Percentiles rank a stretch among this genome's conserved stretches.
These are phyloP conservation scores for Camponotus pennsylvanicus DNA, from an alignment of 1,140 invertebrate species.

Conservation along the genomic window DNA sequence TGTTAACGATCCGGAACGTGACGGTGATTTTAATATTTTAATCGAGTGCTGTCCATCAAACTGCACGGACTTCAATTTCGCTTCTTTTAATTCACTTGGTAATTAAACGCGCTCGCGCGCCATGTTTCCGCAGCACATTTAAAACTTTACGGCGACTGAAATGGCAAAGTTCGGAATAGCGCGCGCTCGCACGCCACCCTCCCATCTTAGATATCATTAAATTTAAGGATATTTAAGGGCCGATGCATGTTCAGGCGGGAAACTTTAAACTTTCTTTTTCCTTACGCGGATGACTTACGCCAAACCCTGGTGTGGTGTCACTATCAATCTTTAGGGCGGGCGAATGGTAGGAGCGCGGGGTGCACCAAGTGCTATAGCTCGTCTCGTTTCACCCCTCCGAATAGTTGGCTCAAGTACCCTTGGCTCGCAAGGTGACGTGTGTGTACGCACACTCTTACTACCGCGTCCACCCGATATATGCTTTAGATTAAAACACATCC, in stretches of 20 bases:
- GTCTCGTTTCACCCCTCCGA: constrained; percentile 35
- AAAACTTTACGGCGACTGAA: constrained; percentile 61
- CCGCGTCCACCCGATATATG: constrained; percentile 57
- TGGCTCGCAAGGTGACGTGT: constrained; percentile 58
- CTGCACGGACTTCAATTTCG: constrained; percentile 48
- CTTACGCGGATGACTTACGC: constrained; percentile 76
- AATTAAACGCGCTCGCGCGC: constrained; percentile 49
- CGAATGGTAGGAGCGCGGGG: constrained; percentile 33
- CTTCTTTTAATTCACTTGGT: constrained; percentile 61
- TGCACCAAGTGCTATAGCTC: constrained; percentile 26
- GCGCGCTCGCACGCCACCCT: constrained; percentile 18
- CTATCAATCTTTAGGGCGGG: constrained; percentile 80
- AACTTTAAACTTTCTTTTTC: constrained; percentile 77
- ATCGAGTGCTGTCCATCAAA: constrained; percentile 60
- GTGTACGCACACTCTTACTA: constrained; percentile 55
- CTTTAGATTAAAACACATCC: constrained; percentile 73
- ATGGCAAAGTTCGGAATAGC: constrained; percentile 59
- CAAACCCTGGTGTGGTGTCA: constrained; percentile 72
- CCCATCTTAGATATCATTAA: constrained; percentile 44
- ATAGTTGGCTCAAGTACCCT: constrained; percentile 62
- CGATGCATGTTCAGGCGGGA: constrained; percentile 65
- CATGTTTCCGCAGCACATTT: constrained; percentile 60
- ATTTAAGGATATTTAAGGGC: constrained; percentile 70
- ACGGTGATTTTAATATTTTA: constrained; percentile 60
- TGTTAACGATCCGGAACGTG: constrained; percentile 4